Evolutionary conservation across 2,888 invertebrate genomes (phyloP).

Genomic region (Drosophila atripex): DNA sequence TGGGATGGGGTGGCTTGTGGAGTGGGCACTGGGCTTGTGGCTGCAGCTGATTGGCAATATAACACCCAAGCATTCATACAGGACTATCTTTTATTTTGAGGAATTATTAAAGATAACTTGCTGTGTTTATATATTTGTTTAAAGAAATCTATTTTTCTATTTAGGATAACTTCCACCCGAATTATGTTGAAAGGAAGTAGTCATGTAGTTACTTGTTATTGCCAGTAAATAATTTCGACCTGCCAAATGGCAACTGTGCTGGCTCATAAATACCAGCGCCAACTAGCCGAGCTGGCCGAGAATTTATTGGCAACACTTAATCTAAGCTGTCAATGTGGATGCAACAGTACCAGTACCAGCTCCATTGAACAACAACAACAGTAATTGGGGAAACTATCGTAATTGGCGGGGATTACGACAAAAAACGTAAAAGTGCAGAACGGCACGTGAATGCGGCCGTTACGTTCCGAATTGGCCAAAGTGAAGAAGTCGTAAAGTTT

Average conservation of each 20-base stretch:
- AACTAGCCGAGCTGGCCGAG: constrained; percentile 35
- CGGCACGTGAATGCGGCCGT: constrained; percentile 53
- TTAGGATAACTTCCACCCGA: not conserved
- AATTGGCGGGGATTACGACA: constrained; percentile 65
- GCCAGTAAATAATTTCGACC: constrained; percentile 61
- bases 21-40: not conserved
- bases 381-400: constrained; percentile 37
- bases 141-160: not conserved
- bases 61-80: constrained; percentile 43
- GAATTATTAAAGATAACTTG: not conserved
- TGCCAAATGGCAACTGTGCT: constrained; percentile 46
- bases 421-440: constrained; percentile 60
- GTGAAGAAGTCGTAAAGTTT: constrained; percentile 71
- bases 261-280: constrained; percentile 62
- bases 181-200: not conserved
- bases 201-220: constrained; percentile 50
- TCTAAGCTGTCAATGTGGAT: constrained; percentile 78
- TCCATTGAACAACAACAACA: constrained; percentile 11
- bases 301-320: constrained; percentile 82
- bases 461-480: constrained; percentile 48
- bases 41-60: constrained; percentile 64
- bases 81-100: constrained; percentile 5
- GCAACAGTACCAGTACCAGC: constrained; percentile 27
- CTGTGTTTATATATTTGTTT: not conserved
- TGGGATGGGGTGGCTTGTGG: not conserved